phyloP scores from a whole-genome alignment of 53 echinoderm and acorn worm genomes.

The Echinometra lucunter region DNA sequence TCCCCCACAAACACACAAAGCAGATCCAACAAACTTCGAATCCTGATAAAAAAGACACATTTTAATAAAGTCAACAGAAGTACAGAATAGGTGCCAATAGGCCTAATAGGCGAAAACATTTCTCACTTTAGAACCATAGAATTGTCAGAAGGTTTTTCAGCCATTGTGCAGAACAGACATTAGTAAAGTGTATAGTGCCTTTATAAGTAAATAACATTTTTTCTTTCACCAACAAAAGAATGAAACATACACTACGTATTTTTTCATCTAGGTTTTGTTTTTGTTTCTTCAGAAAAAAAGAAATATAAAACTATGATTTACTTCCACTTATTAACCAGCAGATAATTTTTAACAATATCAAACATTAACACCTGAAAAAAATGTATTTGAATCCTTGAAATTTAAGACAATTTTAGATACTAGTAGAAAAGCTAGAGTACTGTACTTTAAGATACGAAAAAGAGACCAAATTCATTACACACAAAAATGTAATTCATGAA shows the following conservation, averaged over 20 bases:
- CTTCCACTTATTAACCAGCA: background rate
- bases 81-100: background rate
- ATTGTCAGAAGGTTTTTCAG: background rate
- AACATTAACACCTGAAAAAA: background rate
- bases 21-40: background rate
- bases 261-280: background rate
- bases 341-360: background rate
- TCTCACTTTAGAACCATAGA: background rate
- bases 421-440: background rate
- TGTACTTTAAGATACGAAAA: conserved; percentile 1
- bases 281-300: background rate
- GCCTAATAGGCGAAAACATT: background rate
- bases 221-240: background rate
- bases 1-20: background rate
- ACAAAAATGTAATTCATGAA: background rate
- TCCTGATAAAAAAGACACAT: background rate
- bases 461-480: background rate
- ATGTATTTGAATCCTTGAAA: background rate
- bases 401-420: background rate
- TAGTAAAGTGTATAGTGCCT: background rate
- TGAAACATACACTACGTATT: background rate
- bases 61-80: background rate
- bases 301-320: background rate
- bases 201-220: too few species aligned
- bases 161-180: background rate